Conservation (phyloP, 2,888 invertebrate genomes). For the Cremastobaeus sp. region DNA sequence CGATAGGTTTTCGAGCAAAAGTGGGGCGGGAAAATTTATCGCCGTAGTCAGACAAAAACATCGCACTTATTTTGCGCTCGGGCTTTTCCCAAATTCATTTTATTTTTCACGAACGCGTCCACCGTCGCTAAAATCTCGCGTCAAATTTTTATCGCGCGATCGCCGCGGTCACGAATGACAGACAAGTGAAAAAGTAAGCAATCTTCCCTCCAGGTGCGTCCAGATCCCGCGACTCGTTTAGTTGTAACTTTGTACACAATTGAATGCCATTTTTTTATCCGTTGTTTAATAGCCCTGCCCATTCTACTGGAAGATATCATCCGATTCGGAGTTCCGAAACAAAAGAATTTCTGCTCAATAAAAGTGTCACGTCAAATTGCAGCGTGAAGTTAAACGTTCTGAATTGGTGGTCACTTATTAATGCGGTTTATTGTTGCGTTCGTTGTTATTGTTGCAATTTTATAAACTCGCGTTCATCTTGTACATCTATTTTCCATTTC, state of each 20-base stretch:
- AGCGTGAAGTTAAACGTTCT: too few relatives aligned
- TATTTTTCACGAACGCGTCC: slow-evolving; percentile 40
- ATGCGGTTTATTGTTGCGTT: too few relatives aligned
- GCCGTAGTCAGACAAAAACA: slow-evolving; percentile 64
- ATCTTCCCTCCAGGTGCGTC: slow-evolving; percentile 45
- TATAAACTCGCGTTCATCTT: too few relatives aligned
- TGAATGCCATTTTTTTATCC: slow-evolving; percentile 42
- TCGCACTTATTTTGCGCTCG: slow-evolving; percentile 43
- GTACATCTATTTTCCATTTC: too few relatives aligned
- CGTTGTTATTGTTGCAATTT: too few relatives aligned
- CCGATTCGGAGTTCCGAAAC: slow-evolving; percentile 37
- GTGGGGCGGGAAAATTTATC: slow-evolving; percentile 73
- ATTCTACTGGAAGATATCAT: slow-evolving; percentile 42
- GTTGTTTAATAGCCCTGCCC: slow-evolving; percentile 34
- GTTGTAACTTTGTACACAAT: slow-evolving; percentile 53
- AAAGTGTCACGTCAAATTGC: slow-evolving; percentile 34
- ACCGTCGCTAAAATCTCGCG: slow-evolving; percentile 41
- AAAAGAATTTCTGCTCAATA: slow-evolving; percentile 42
- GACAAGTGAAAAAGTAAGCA: slow-evolving; percentile 44
- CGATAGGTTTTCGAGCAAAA: slow-evolving; percentile 76
- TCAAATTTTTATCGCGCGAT: slow-evolving; percentile 42
- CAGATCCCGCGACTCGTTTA: slow-evolving; percentile 47
- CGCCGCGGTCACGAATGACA: slow-evolving; percentile 42
- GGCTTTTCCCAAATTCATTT: slow-evolving; percentile 26
- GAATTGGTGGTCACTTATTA: too few relatives aligned